Conservation (phyloP, 2,888 invertebrate species). For the Thalpophila matura region DNA sequence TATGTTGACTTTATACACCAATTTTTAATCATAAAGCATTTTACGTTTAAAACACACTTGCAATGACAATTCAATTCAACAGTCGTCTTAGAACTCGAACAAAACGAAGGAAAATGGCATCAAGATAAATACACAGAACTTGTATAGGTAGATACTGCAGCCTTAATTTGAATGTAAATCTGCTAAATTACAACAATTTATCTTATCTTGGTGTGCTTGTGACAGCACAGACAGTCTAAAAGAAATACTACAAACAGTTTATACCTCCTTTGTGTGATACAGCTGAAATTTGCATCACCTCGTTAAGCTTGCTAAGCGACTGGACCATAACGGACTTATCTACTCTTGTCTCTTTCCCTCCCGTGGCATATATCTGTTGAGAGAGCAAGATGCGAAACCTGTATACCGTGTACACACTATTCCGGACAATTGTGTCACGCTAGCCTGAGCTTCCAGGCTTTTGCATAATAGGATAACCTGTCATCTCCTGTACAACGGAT, state of each 20-base stretch:
- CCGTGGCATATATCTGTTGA: constrained; percentile 9
- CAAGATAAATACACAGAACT: constrained; percentile 15
- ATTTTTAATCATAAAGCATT: too few relatives aligned
- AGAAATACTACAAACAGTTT: constrained; percentile 64
- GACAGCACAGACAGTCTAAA: constrained; percentile 60
- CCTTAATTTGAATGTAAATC: constrained; percentile 52
- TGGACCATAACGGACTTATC: constrained; percentile 38
- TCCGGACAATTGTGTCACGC: constrained; percentile 64
- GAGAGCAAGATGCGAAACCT: constrained; percentile 21
- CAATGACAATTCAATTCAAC: constrained; percentile 26
- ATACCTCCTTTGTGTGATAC: constrained; percentile 64
- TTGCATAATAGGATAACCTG: constrained; percentile 73
- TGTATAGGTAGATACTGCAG: constrained; percentile 12
- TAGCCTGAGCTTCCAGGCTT: constrained; percentile 58
- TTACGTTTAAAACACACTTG: too few relatives aligned
- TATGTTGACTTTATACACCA: too few relatives aligned
- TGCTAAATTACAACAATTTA: constrained; percentile 55
- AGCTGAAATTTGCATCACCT: constrained; percentile 68
- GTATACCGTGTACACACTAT: constrained; percentile 33
- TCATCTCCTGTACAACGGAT: constrained; percentile 60
- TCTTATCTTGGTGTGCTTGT: constrained; percentile 42
- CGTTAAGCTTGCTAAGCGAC: constrained; percentile 49
- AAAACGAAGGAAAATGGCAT: constrained; percentile 12
- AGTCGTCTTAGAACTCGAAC: neutral
- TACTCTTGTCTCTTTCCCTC: constrained; percentile 32